Base-by-base conservation (phyloP, 2,113 vertebrate species). In the Solenodon paradoxus region DNA sequence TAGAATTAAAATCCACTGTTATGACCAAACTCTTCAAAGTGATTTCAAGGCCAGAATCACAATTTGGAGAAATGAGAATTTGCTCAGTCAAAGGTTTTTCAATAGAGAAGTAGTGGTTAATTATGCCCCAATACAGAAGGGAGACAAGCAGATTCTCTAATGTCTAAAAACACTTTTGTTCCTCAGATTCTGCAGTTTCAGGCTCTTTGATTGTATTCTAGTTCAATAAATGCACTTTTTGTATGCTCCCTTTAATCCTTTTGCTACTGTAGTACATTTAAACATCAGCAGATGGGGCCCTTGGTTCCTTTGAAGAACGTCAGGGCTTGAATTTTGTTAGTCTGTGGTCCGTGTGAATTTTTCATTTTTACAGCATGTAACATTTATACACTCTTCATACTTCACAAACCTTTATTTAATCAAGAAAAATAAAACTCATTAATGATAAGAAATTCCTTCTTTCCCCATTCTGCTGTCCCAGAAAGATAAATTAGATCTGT, bases 211-310 rank as follows among this genome's bases (percentile, higher is more conserved):
- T 81, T 92, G 45, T 26, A 26, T 38, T 71, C 97, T 68, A 72
- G 93, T 95, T 96, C 26, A 64, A 32, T 95, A 71, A n/a, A 49
- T 88, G 82, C 90, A 95, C 96, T 92, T 88, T 96, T 93, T 77
- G 35, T 74, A 35, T 53, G 75, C 90, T 84, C 57, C 16, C 66
- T 91, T 95, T 94, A 79, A 93, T 95, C 88, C 1, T 0, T 96
- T 96, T 97, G 96, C 95, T 98, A 97, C 98, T 99, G 98, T 98
- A 98, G 98, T 99, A 98, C 98, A 94, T 97, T 97, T 96, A 98
- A 98, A 94, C 97, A 98, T 97, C 98, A 98, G 98, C 98, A 99
- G 98, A 98, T 99, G 98, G 98, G 98, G 98, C 98, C 98, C 98
- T 99, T 98, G 98, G 97, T 98, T 99, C 98, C 98, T 98, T 98